Percentiles rank a stretch among this genome's conserved stretches.
These are phyloP conservation scores for Lamellibrachia columna DNA, from an alignment of 2,888 invertebrate genomes.

Conservation along the genomic window DNA sequence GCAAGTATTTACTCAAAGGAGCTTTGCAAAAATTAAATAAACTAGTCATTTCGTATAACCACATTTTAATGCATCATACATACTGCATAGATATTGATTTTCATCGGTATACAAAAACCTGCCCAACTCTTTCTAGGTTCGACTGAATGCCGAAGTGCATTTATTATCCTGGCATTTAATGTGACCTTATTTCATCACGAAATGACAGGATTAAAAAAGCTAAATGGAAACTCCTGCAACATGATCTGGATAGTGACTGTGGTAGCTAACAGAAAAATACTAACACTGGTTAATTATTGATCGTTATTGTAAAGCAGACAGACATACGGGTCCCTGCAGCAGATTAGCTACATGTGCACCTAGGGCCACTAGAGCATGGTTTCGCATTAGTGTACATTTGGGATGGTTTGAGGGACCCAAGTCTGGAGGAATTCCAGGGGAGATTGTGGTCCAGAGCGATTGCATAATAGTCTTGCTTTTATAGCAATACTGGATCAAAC, in stretches of 20 bases:
- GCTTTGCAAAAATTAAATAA: too few relatives aligned
- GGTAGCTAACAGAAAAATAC: not conserved
- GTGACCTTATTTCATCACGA: too few relatives aligned
- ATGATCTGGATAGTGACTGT: not conserved
- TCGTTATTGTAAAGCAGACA: not conserved
- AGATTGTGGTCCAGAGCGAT: not conserved
- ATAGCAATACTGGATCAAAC: not conserved
- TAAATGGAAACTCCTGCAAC: not conserved
- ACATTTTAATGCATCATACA: too few relatives aligned
- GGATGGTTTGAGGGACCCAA: not conserved
- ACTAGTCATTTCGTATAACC: too few relatives aligned
- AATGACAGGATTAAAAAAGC: not conserved
- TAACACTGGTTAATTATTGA: not conserved
- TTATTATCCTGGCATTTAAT: too few relatives aligned
- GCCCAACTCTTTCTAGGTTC: too few relatives aligned
- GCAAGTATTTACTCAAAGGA: too few relatives aligned
- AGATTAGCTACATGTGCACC: not conserved
- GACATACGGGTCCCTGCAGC: not conserved
- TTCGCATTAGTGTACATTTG: not conserved
- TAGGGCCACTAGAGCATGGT: not conserved
- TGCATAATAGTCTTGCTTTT: not conserved
- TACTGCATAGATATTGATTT: too few relatives aligned
- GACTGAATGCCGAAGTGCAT: too few relatives aligned
- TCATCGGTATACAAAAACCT: too few relatives aligned
- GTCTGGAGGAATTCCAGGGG: not conserved